phyloP scores from a whole-genome alignment of 2,113 vertebrate species.

The Anser brachyrhynchus region DNA sequence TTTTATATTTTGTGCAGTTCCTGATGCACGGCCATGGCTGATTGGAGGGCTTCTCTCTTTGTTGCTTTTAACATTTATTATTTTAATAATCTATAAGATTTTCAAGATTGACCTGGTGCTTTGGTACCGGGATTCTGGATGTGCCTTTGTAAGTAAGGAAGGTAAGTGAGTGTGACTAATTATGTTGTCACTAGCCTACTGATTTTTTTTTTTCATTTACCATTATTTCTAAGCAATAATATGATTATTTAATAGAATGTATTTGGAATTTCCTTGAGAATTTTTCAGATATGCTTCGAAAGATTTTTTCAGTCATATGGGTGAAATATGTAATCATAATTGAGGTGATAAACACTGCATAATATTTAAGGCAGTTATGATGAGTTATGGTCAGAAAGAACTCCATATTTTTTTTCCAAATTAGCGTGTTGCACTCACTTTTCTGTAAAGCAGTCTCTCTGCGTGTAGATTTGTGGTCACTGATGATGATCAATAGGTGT shows the following conservation, averaged over 20 bases:
- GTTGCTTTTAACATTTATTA: conserved; percentile 64
- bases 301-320: not conserved
- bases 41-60: conserved; percentile 67
- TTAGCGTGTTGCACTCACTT: not conserved
- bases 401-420: not conserved
- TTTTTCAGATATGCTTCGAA: not conserved
- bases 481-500: conserved; percentile 43
- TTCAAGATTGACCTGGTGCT: conserved; percentile 90
- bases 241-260: not conserved
- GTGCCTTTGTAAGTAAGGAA: conserved; percentile 74
- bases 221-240: not conserved
- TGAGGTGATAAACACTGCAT: not conserved
- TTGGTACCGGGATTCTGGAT: conserved; percentile 80
- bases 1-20: conserved; percentile 72
- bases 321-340: not conserved
- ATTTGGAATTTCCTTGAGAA: not conserved
- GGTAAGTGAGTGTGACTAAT: conserved; percentile 73
- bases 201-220: not conserved
- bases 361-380: not conserved
- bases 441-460: not conserved
- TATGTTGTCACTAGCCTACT: not conserved
- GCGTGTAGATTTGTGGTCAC: not conserved
- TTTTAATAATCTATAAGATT: conserved; percentile 75
- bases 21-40: conserved; percentile 63
- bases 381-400: not conserved